Base-by-base conservation (phyloP, 35 echinoderm and acorn worm genomes). In the Nesometra sesokonis region DNA sequence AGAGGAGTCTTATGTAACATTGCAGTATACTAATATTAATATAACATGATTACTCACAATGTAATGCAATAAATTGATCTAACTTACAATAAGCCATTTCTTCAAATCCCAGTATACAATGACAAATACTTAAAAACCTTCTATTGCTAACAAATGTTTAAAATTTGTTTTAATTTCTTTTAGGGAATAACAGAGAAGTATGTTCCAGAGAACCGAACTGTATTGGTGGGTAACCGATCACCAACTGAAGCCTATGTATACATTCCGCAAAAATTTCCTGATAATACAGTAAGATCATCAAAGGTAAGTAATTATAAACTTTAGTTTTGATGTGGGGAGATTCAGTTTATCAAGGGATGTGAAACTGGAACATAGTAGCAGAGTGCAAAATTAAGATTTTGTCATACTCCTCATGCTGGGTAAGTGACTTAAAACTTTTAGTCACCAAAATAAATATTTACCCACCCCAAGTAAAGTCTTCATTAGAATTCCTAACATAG, bases 231-330 rank as follows among this genome's bases (percentile, higher is more conserved):
- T 31, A 81, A 92, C 81, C 46, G 33, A 27, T 77, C 81, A 30
- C 91, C 91, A 9, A 33, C 46, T 17, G 11, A 80, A 40, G 84
- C 84, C 78, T 91, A 91, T 77, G 91, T 46, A 0, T 93, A 77
- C 67, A 83, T 92, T 67, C 91, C 67, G 17, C 92, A 93, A 84
- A 79, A 92, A 17, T 99, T 94, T 79, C 90, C 88, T 82, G 88
- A 92, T 37, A 99, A 99, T 37, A 91, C 86, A 52, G 86, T 99
- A 33, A 90, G 90, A 84, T 94, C 96, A 76, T 99, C 90, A 29
- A 99, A 99, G 96, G 96, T 99, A 82, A 32, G 19, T 77, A 17
- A 29, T 35, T 0, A 31, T 77, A 31, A 40, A 0, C n/a, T 19
- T 85, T 84, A 15, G 29, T 23, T 34, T 7, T 30, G 76, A 13